Percentiles rank a stretch among this genome's conserved stretches.
Conservation (phyloP, 2,888 invertebrate genomes). For the Diachrysia chrysitis region DNA sequence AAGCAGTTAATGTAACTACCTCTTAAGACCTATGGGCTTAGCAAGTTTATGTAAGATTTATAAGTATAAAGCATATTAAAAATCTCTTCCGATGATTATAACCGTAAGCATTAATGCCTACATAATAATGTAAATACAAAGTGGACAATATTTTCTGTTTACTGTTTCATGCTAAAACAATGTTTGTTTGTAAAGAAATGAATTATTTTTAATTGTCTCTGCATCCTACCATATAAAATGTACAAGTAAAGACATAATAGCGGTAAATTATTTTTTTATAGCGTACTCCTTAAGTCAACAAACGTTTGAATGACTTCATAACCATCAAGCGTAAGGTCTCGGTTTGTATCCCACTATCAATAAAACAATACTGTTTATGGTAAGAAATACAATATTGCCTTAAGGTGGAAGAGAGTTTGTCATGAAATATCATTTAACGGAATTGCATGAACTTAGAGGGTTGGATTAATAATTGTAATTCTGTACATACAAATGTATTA, state of each 20-base stretch:
- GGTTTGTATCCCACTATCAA: background rate
- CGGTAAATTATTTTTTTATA: constrained; percentile 1
- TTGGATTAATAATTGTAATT: too few relatives aligned
- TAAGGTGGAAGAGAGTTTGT: background rate
- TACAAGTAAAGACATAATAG: background rate
- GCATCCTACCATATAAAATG: too few relatives aligned
- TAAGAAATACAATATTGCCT: background rate
- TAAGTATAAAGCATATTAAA: background rate
- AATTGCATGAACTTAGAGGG: too few relatives aligned
- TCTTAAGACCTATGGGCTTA: too few relatives aligned
- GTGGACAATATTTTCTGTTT: background rate
- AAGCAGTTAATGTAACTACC: too few relatives aligned
- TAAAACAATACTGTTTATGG: background rate
- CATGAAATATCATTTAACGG: too few relatives aligned
- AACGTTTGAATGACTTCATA: constrained; percentile 4
- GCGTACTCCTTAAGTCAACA: background rate
- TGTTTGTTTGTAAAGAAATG: background rate
- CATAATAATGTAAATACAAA: background rate
- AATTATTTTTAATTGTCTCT: background rate
- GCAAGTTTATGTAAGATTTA: background rate
- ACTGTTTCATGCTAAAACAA: background rate
- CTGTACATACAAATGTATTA: too few relatives aligned
- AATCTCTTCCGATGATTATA: background rate
- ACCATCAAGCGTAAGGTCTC: background rate
- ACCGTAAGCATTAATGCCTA: background rate